These are phyloP conservation scores for Nemapogon koenigi DNA, from an alignment of 2,888 invertebrate species.

Conservation along the genomic window DNA sequence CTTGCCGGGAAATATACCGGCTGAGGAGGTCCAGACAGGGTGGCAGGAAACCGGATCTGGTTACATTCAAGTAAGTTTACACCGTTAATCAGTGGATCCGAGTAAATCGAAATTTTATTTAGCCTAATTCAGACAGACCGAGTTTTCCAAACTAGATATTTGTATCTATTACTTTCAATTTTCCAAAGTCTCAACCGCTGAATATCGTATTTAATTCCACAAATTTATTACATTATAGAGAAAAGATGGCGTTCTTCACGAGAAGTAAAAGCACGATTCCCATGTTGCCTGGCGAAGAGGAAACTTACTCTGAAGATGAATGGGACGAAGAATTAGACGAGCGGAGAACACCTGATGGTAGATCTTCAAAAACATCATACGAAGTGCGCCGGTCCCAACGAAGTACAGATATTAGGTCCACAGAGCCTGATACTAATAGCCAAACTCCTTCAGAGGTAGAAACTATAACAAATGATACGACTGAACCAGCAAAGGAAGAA, in stretches of 20 bases:
- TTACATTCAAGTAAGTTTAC: constrained; percentile 89
- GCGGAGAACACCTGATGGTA: constrained; percentile 48
- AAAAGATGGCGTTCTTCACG: constrained; percentile 97
- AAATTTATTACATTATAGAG: constrained; percentile 75
- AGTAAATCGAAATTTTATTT: too few species aligned
- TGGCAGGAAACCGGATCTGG: constrained; percentile 87
- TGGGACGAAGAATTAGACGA: constrained; percentile 53
- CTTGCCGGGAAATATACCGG: constrained; percentile 91
- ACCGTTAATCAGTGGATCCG: too few species aligned
- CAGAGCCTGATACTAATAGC: constrained; percentile 6
- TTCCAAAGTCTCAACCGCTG: too few species aligned
- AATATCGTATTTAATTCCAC: too few species aligned
- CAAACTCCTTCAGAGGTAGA: constrained; percentile 2
- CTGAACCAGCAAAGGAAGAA: neutral
- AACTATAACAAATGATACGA: neutral
- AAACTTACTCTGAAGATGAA: constrained; percentile 51
- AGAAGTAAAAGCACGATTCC: constrained; percentile 79
- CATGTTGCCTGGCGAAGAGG: constrained; percentile 69
- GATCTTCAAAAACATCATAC: constrained; percentile 53
- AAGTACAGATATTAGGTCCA: constrained; percentile 12
- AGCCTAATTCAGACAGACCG: too few species aligned
- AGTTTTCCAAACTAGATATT: too few species aligned
- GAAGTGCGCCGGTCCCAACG: constrained; percentile 30
- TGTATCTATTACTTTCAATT: too few species aligned
- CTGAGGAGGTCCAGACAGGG: constrained; percentile 86